Evolutionary conservation across 2,888 invertebrate genomes (phyloP).

Genomic region (Cephus pygmeus): DNA sequence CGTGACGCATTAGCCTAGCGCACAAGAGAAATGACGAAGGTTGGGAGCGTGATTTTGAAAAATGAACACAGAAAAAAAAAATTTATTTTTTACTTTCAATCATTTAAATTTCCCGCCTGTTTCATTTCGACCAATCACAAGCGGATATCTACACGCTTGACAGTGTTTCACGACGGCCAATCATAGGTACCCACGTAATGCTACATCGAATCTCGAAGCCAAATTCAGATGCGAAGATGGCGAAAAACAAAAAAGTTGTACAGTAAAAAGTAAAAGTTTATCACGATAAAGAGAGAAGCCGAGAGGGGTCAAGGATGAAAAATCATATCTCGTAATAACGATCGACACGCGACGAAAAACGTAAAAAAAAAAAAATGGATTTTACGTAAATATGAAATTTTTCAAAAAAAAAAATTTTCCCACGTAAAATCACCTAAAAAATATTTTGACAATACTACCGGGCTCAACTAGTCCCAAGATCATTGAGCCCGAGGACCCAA

Average conservation of each 20-base stretch:
- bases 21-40: neutral
- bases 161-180: too few relatives aligned
- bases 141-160: neutral
- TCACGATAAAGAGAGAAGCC: neutral
- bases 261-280: constrained; percentile 1
- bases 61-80: neutral
- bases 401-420: too few relatives aligned
- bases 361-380: too few relatives aligned
- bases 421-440: too few relatives aligned
- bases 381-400: too few relatives aligned
- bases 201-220: neutral
- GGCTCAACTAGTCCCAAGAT: too few relatives aligned
- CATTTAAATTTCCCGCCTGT: neutral
- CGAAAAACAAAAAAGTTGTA: neutral
- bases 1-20: neutral
- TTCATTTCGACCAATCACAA: neutral
- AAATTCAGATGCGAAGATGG: neutral
- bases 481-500: too few relatives aligned
- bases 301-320: neutral
- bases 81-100: neutral
- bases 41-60: neutral
- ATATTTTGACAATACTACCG: too few relatives aligned
- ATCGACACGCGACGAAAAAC: too few relatives aligned
- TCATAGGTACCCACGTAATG: too few relatives aligned
- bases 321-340: too few relatives aligned